These are phyloP conservation scores for Opisthograptis luteolata DNA, from an alignment of 2,888 invertebrate genomes.

Conservation along the genomic window DNA sequence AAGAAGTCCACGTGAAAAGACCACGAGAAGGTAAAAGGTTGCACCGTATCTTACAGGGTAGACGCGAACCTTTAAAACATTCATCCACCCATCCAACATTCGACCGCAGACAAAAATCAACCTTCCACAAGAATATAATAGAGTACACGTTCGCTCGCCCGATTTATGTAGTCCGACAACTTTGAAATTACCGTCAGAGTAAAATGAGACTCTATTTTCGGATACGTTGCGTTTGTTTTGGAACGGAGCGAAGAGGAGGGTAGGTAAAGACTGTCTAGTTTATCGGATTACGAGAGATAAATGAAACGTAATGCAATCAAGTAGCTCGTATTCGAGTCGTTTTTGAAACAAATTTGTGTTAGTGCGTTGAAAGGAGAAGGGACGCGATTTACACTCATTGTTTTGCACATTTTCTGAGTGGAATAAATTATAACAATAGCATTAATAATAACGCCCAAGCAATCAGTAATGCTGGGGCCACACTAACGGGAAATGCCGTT, in stretches of 20 bases:
- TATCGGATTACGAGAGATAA: slow-evolving; percentile 47
- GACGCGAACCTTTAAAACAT: slow-evolving; percentile 23
- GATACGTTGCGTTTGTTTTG: slow-evolving; percentile 8
- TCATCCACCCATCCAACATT: slow-evolving; percentile 10
- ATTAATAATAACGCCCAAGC: too few relatives aligned
- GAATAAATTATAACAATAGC: too few relatives aligned
- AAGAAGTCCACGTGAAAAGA: slow-evolving; percentile 6
- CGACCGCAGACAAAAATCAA: slow-evolving; percentile 13
- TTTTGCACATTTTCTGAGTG: too few relatives aligned
- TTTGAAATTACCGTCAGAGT: background rate
- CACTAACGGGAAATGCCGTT: too few relatives aligned
- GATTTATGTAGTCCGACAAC: slow-evolving; percentile 8
- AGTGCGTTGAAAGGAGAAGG: background rate
- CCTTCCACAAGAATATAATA: background rate
- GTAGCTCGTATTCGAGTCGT: slow-evolving; percentile 19
- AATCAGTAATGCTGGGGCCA: too few relatives aligned
- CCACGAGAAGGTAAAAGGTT: slow-evolving; percentile 11
- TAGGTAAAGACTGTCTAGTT: slow-evolving; percentile 18
- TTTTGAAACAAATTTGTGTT: slow-evolving; percentile 6
- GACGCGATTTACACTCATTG: background rate
- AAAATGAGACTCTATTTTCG: slow-evolving; percentile 11
- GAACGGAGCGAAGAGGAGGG: background rate
- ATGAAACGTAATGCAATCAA: slow-evolving; percentile 45
- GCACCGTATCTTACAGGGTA: slow-evolving; percentile 13
- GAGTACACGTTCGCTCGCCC: background rate